These are phyloP conservation scores for Amphipyra tragopoginis DNA, from an alignment of 2,888 invertebrate species.

Conservation along the genomic window DNA sequence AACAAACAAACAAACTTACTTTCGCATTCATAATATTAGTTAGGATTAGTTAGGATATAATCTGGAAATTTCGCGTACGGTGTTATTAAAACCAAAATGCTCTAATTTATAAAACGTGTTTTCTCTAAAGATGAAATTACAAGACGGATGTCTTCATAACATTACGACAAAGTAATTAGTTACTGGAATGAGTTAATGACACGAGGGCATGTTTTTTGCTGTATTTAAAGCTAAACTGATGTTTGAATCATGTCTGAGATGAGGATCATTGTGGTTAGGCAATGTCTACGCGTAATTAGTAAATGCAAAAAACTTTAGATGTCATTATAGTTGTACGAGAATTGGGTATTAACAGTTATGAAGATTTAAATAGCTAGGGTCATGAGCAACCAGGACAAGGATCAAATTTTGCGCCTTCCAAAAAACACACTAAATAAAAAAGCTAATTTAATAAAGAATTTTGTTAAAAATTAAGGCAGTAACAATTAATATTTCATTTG, in stretches of 20 bases:
- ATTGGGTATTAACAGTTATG: background rate
- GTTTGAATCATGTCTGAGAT: slow-evolving; percentile 5
- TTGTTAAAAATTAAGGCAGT: too few species aligned
- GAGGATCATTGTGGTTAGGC: slow-evolving; percentile 20
- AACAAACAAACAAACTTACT: too few species aligned
- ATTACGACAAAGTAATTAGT: slow-evolving; percentile 31
- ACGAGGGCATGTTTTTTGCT: slow-evolving; percentile 14
- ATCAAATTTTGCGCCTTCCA: too few species aligned
- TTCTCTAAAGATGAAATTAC: slow-evolving; percentile 11
- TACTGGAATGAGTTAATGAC: slow-evolving; percentile 8
- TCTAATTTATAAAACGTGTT: slow-evolving; percentile 12
- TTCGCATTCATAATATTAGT: too few species aligned
- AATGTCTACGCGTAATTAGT: slow-evolving; percentile 15
- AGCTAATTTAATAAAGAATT: too few species aligned
- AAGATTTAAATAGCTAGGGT: too few species aligned
- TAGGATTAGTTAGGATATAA: too few species aligned
- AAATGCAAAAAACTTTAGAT: slow-evolving; percentile 16
- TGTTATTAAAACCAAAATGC: background rate
- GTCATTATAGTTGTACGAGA: slow-evolving; percentile 7
- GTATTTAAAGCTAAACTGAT: slow-evolving; percentile 1
- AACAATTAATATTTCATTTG: too few species aligned
- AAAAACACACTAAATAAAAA: too few species aligned
- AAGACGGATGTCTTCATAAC: slow-evolving; percentile 11
- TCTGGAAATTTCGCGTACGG: too few species aligned
- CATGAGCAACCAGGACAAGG: too few species aligned